Percentiles rank a stretch among this genome's conserved stretches.
These are phyloP conservation scores for Ranitomeya variabilis DNA, from an alignment of 2,113 vertebrate species.

Conservation along the genomic window DNA sequence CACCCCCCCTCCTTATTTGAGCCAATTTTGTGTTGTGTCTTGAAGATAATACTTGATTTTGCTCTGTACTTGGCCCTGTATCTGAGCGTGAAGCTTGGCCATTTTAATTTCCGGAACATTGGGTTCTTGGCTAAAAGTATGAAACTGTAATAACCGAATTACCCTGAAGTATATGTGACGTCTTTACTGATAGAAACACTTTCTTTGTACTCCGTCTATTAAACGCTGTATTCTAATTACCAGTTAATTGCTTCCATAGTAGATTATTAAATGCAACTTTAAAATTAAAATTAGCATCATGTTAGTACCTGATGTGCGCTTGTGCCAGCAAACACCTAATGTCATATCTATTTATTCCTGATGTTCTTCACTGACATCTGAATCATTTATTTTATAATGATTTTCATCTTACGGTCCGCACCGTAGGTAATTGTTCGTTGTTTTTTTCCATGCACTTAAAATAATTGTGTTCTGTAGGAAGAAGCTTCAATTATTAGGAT, in stretches of 20 bases:
- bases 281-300: neutral
- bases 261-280: neutral
- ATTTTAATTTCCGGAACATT: neutral
- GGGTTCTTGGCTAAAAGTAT: neutral
- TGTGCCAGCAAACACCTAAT: neutral
- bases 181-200: neutral
- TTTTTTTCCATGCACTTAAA: neutral
- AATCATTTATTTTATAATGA: neutral
- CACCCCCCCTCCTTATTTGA: no score
- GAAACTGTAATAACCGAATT: neutral
- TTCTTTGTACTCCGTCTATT: neutral
- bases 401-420: neutral
- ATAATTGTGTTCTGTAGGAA: neutral
- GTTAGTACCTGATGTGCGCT: neutral
- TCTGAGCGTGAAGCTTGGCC: neutral
- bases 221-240: neutral
- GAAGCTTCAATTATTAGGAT: neutral
- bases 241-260: neutral
- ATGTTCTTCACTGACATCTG: neutral
- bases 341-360: neutral
- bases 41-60: neutral
- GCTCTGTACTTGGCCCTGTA: neutral
- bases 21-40: no score
- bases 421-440: neutral
- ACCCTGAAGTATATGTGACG: neutral